phyloP scores from a whole-genome alignment of 2,113 vertebrate genomes.

The Melanerpes aurifrons region DNA sequence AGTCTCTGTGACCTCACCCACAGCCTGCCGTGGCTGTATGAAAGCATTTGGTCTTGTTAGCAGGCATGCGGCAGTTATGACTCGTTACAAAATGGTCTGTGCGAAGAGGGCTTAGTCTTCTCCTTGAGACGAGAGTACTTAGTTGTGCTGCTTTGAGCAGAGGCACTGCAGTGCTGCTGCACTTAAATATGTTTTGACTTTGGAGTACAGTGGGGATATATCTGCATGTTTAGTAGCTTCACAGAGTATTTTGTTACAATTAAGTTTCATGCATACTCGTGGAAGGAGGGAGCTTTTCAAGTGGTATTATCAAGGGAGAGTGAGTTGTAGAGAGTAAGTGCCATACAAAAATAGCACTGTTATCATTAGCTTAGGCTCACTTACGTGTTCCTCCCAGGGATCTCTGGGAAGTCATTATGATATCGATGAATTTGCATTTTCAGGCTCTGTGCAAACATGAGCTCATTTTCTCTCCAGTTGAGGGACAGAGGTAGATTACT shows the following conservation, averaged over 20 bases:
- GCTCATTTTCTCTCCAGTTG: neutral
- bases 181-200: neutral
- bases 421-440: conserved; percentile 32
- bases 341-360: conserved; percentile 20
- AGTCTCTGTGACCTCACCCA: neutral
- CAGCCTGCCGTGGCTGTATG: neutral
- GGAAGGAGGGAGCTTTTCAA: neutral
- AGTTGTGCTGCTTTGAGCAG: neutral
- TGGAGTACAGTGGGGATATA: fast-evolving
- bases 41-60: neutral
- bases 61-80: neutral
- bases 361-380: conserved; percentile 33
- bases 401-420: conserved; percentile 49
- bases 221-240: neutral
- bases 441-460: neutral
- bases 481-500: conserved; percentile 29
- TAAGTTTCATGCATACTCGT: neutral
- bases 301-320: neutral
- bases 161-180: neutral
- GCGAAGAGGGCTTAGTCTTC: neutral
- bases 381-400: neutral
- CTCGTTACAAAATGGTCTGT: neutral
- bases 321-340: conserved; percentile 4
- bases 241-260: neutral
- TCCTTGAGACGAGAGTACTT: neutral